Evolutionary conservation across 53 echinoderm and acorn worm genomes (phyloP).

Genomic region (Pentamera pediparva): DNA sequence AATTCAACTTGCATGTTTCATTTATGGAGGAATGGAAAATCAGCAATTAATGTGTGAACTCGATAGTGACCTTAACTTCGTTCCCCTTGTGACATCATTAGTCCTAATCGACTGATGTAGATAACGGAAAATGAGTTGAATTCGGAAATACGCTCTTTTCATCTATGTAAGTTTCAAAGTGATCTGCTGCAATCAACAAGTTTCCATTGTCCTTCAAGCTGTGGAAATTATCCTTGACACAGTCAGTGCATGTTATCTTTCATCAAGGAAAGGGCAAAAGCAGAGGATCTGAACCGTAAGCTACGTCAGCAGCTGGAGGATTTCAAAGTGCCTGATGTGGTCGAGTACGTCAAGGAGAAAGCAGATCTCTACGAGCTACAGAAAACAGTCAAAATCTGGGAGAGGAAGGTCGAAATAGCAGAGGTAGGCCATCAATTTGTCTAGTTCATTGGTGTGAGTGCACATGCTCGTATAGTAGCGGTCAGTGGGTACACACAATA

Average conservation of each 20-base stretch:
- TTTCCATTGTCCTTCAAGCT: neutral
- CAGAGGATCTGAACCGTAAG: constrained; percentile 83
- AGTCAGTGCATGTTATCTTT: neutral
- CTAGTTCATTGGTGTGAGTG: too few relatives aligned
- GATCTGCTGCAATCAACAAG: too few relatives aligned
- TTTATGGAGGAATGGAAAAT: too few relatives aligned
- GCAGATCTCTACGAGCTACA: constrained; percentile 95
- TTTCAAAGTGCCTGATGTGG: constrained; percentile 89
- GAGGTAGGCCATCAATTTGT: constrained; percentile 80
- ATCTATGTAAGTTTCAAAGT: too few relatives aligned
- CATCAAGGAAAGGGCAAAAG: constrained; percentile 72
- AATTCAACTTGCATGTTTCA: too few relatives aligned
- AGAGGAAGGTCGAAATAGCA: constrained; percentile 99
- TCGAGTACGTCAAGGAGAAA: constrained; percentile 97
- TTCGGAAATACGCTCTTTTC: neutral
- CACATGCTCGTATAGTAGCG: neutral
- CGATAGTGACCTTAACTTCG: too few relatives aligned
- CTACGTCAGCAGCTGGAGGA: constrained; percentile 90
- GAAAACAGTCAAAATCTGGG: constrained; percentile 99
- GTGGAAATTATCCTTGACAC: neutral
- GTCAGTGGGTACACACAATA: too few relatives aligned
- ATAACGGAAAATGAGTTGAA: too few relatives aligned
- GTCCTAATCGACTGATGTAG: too few relatives aligned
- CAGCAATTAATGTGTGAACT: too few relatives aligned
- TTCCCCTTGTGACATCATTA: too few relatives aligned